Evolutionary conservation across 2,888 invertebrate species (phyloP), one percentile per base, ranked within the genome.

Genomic region (Galeopsomyia nigrocyanea): DNA sequence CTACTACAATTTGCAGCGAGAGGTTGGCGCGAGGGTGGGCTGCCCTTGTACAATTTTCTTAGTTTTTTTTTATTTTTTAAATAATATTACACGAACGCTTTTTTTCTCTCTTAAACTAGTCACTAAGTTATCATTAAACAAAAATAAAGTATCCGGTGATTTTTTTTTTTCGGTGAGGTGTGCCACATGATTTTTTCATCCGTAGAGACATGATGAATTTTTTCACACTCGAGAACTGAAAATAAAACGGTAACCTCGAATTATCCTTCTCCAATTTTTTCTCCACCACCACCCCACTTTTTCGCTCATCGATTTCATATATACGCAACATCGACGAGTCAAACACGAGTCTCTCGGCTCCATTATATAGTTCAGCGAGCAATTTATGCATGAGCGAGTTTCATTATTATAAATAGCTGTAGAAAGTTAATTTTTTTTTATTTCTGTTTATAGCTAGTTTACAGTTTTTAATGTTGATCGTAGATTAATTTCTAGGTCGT

Each of bases 11-110:
- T 3, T 31, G 60, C 49, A 64, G 81, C 79, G 79, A 83, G 79
- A 82, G 82, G 81, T 82, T 82, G 81, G 84, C 82, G 85, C 82
- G 82, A 83, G 85, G 86, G 85, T 86, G 86, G 85, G 84, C 84
- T 84, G 85, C 84, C 84, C 83, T 80, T 79, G 62, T 53, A 70
- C 63, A 71, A 61, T 26, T 26, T 26, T 26, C 63, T 21, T 5
- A 17, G 21, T 62, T 22, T 50, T 62, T 39, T n/a, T 55, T 49
- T 53, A 5, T 61, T 64, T 62, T 74, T 76, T 56, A 76, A 71
- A 61, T 62, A 46, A 71, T 73, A 71, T 61, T 7, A 56, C 14
- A 49, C 61, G 51, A 64, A 53, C 31, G 13, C 58, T 57, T 46
- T 16, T 67, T 60, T 67, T 64, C 53, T 62, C 17, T 71, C 57